Conservation (phyloP, 2,797 vertebrate genomes). For the Melanotaenia maccullochi region DNA sequence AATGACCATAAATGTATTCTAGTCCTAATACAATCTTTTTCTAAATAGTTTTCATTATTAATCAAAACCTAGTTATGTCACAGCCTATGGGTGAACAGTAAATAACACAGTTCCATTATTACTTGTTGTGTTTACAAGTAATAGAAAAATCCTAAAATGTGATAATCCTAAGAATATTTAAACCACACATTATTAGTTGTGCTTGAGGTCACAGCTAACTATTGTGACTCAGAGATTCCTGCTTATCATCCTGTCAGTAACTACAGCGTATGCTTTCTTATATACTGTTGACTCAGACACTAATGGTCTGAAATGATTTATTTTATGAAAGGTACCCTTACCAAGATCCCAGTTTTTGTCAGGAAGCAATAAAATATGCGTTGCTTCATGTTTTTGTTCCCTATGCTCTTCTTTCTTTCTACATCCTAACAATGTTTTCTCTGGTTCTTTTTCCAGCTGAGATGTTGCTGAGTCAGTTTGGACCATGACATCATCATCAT, state of each 20-base stretch:
- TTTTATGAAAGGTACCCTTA: background rate
- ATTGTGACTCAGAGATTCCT: background rate
- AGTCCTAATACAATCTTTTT: no score
- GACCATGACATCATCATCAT: constrained; percentile 61
- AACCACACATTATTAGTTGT: no score
- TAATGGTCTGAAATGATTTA: background rate
- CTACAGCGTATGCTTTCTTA: background rate
- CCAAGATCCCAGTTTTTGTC: background rate
- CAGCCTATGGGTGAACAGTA: no score
- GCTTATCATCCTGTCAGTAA: background rate
- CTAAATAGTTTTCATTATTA: no score
- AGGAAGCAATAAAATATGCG: background rate
- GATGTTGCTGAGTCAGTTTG: constrained; percentile 51
- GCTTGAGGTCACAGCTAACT: no score
- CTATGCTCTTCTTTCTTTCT: background rate
- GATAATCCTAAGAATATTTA: no score
- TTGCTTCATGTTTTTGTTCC: background rate
- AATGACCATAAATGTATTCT: no score
- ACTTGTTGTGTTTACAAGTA: no score
- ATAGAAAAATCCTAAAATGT: no score
- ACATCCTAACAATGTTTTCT: constrained; percentile 39
- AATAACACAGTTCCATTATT: no score
- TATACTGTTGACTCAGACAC: background rate
- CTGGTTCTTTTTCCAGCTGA: constrained; percentile 44
- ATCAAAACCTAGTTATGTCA: no score